These are phyloP conservation scores for Parnassius apollo DNA, from an alignment of 2,888 invertebrate species.

Conservation along the genomic window DNA sequence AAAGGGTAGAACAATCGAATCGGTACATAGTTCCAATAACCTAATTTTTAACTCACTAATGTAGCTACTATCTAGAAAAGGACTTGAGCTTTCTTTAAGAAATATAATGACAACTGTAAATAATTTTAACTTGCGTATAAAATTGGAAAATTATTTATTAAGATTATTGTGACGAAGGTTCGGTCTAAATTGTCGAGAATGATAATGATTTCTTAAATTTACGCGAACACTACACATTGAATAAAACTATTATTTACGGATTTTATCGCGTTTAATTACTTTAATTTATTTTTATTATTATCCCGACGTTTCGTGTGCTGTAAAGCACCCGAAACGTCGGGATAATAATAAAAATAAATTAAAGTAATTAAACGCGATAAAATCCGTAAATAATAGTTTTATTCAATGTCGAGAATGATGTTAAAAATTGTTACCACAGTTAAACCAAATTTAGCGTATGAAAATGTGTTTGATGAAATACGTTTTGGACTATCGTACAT, in stretches of 20 bases:
- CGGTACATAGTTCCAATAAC: conserved; percentile 21
- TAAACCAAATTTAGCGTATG: conserved; percentile 64
- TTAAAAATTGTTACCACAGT: conserved; percentile 41
- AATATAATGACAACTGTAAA: conserved; percentile 27
- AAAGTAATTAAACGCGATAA: too few species aligned
- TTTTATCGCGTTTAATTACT: too few species aligned
- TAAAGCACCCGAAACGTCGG: too few species aligned
- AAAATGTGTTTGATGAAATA: conserved; percentile 35
- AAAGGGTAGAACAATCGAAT: conserved; percentile 23
- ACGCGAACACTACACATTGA: too few species aligned
- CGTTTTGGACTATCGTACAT: conserved; percentile 36
- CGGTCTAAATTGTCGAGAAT: background rate
- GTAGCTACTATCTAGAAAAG: conserved; percentile 24
- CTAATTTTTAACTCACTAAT: conserved; percentile 14
- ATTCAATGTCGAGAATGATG: conserved; percentile 1
- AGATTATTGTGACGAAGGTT: conserved; percentile 1
- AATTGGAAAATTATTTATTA: background rate
- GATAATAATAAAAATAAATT: too few species aligned
- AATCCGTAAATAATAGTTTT: too few species aligned
- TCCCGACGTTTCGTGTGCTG: too few species aligned
- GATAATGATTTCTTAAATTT: too few species aligned
- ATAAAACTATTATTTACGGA: too few species aligned
- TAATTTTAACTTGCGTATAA: conserved; percentile 5
- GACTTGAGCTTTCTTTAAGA: background rate
- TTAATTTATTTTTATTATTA: too few species aligned